These are phyloP conservation scores for Holcopasites calliopsidis DNA, from an alignment of 1,140 invertebrate genomes.

Conservation along the genomic window DNA sequence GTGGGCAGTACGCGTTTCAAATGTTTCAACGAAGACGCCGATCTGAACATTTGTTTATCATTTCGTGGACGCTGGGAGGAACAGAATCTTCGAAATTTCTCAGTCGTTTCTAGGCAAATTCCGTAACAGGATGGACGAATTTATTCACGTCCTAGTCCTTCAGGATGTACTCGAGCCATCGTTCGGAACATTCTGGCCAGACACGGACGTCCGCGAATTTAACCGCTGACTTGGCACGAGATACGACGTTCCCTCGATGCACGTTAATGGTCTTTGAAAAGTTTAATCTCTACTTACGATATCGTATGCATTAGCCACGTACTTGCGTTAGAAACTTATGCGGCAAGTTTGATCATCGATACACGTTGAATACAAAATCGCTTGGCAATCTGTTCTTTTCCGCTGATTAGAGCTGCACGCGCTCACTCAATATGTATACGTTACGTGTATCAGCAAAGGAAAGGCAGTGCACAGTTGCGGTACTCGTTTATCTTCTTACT, in stretches of 20 bases:
- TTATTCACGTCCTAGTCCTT: neutral
- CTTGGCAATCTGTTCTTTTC: neutral
- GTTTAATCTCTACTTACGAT: constrained; percentile 45
- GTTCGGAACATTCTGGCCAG: constrained; percentile 35
- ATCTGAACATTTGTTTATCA: neutral
- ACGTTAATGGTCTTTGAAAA: constrained; percentile 55
- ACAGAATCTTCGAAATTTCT: too few species aligned
- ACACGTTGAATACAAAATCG: neutral
- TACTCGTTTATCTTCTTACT: neutral
- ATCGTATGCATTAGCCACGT: constrained; percentile 39
- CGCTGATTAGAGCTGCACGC: too few species aligned
- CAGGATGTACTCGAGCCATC: constrained; percentile 20
- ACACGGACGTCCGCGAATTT: constrained; percentile 52
- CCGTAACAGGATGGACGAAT: neutral
- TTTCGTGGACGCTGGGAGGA: neutral
- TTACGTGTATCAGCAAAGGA: too few species aligned
- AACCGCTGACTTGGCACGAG: constrained; percentile 53
- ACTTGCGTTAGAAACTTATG: constrained; percentile 33
- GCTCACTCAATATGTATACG: too few species aligned
- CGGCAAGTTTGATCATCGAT: constrained; percentile 32
- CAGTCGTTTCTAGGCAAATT: neutral
- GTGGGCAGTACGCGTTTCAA: neutral
- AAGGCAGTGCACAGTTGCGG: too few species aligned
- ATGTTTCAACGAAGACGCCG: neutral
- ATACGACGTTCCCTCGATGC: constrained; percentile 31